Percentiles rank a stretch among this genome's conserved stretches.
These are phyloP conservation scores for Nephotettix cincticeps DNA, from an alignment of 1,140 invertebrate genomes.

Conservation along the genomic window DNA sequence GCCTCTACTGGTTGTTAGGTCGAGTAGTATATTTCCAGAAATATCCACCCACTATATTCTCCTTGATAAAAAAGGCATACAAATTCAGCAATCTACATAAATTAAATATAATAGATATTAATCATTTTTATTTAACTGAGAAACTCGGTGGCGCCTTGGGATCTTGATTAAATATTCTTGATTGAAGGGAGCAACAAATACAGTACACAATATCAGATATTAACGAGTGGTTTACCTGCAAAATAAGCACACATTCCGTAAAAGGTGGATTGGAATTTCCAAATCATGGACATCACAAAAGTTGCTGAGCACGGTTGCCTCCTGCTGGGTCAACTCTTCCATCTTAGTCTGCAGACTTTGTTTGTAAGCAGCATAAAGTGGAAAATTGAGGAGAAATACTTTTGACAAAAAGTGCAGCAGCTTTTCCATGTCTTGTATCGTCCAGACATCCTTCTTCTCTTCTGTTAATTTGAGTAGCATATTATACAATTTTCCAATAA, in stretches of 20 bases:
- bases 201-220: too few species aligned
- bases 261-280: conserved; percentile 85
- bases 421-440: conserved; percentile 73
- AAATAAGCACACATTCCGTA: conserved; percentile 88
- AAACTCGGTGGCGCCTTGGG: too few species aligned
- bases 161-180: too few species aligned
- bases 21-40: too few species aligned
- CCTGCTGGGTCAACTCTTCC: conserved; percentile 75
- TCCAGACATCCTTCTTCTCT: conserved; percentile 54
- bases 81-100: too few species aligned
- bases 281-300: conserved; percentile 92
- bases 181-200: too few species aligned
- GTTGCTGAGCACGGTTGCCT: conserved; percentile 71
- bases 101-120: too few species aligned
- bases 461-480: background rate
- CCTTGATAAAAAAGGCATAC: too few species aligned
- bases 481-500: too few species aligned
- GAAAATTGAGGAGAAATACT: conserved; percentile 85
- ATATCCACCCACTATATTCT: too few species aligned
- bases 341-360: conserved; percentile 72
- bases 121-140: too few species aligned
- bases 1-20: too few species aligned
- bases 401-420: conserved; percentile 76
- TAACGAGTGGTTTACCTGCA: conserved; percentile 64
- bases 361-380: conserved; percentile 89